phyloP scores from a whole-genome alignment of 1,140 invertebrate species.

The Nasonia giraulti region DNA sequence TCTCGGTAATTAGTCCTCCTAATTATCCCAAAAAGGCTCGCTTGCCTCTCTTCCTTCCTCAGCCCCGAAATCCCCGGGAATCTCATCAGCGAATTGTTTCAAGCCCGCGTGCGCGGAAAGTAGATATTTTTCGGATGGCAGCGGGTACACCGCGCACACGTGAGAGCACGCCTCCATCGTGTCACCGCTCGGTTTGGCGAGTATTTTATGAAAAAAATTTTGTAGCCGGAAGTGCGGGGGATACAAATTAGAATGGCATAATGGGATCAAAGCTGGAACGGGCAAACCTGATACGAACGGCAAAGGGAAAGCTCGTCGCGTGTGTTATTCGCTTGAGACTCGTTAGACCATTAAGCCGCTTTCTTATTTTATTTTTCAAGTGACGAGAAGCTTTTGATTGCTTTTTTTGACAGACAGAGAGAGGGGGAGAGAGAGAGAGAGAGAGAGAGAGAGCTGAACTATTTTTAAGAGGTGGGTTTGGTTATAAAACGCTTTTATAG shows the following conservation, averaged over 20 bases:
- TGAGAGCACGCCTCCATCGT: neutral
- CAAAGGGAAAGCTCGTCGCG: neutral
- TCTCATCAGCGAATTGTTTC: slow-evolving; percentile 45
- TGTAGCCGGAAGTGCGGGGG: neutral
- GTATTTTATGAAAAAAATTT: slow-evolving; percentile 24
- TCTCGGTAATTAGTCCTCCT: slow-evolving; percentile 42
- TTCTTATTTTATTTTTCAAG: neutral
- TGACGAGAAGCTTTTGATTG: neutral
- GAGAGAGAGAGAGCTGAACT: neutral
- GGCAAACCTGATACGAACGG: neutral
- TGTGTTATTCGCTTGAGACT: neutral
- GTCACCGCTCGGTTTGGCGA: neutral
- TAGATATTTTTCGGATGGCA: slow-evolving; percentile 8
- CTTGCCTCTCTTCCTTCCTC: neutral
- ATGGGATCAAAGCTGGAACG: slow-evolving; percentile 16
- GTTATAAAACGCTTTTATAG: neutral
- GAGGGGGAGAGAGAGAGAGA: too few relatives aligned
- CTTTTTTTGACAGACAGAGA: neutral
- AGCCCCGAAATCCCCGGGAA: neutral
- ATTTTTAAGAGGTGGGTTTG: neutral
- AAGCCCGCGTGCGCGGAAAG: neutral
- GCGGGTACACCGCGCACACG: neutral
- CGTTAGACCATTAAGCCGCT: neutral
- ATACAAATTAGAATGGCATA: slow-evolving; percentile 22
- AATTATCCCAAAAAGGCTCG: slow-evolving; percentile 41